These are phyloP conservation scores for Orthonychiurus folsomi DNA, from an alignment of 2,888 invertebrate species.

Conservation along the genomic window DNA sequence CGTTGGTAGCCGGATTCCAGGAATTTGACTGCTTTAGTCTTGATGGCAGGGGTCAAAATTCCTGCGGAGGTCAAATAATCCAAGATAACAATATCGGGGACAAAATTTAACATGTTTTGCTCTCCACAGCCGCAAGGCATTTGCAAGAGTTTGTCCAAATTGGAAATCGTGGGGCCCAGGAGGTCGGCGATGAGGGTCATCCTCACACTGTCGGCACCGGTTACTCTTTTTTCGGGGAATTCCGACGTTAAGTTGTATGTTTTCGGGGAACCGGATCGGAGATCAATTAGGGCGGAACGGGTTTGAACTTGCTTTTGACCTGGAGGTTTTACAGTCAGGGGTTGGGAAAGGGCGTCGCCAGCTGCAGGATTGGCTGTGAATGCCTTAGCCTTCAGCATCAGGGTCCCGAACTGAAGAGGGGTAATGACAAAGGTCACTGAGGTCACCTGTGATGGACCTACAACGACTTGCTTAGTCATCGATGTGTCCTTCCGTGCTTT, in stretches of 20 bases:
- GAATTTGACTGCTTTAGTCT: slow-evolving; percentile 42
- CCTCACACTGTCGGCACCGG: slow-evolving; percentile 23
- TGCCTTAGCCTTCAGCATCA: slow-evolving; percentile 22
- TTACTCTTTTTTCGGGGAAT: slow-evolving; percentile 25
- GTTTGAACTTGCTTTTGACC: slow-evolving; percentile 13
- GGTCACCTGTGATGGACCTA: slow-evolving; percentile 12
- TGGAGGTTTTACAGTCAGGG: slow-evolving; percentile 25
- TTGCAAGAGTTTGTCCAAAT: slow-evolving; percentile 52
- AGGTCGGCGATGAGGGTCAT: slow-evolving; percentile 52
- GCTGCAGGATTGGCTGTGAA: slow-evolving; percentile 13
- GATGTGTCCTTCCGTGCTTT: slow-evolving; percentile 1
- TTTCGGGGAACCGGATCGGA: background rate
- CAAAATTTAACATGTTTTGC: slow-evolving; percentile 32
- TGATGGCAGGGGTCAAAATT: slow-evolving; percentile 14
- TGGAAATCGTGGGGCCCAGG: slow-evolving; percentile 66
- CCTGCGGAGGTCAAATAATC: slow-evolving; percentile 22
- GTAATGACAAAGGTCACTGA: slow-evolving; percentile 26
- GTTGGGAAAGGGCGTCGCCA: slow-evolving; percentile 24
- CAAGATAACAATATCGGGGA: slow-evolving; percentile 24
- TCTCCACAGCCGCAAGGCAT: slow-evolving; percentile 30
- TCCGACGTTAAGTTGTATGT: slow-evolving; percentile 9
- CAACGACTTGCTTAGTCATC: slow-evolving; percentile 11
- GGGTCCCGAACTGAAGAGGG: slow-evolving; percentile 19
- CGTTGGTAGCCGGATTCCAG: slow-evolving; percentile 84
- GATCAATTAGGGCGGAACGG: slow-evolving; percentile 9